Base-by-base conservation (phyloP, 1,140 invertebrate genomes). In the Steinernema feltiae region DNA sequence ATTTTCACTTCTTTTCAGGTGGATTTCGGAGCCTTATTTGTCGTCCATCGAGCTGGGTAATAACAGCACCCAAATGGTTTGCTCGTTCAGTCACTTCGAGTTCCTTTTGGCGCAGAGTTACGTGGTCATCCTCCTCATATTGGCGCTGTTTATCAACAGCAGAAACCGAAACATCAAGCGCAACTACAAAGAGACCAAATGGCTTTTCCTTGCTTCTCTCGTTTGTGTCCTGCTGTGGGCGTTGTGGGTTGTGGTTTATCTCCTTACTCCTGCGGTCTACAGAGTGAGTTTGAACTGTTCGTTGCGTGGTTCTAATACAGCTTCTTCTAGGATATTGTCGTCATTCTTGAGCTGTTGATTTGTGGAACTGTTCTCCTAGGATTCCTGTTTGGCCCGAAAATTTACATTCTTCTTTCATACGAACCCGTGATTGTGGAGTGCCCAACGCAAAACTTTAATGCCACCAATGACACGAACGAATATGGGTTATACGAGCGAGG, bases 161-260 rank as follows among this genome's bases (percentile, higher is more conserved):
- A 48, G 72, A 48, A 85, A 86, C 46, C 69, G 85, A 41, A 82
- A 84, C 41, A 86, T 85, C 77, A 85, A 83, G 48, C 72, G 84
- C 27, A 85, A 85, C 46, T 85, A 85, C 69, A 86, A 85, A 75
- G 83, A 85, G 70, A 83, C 83, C 24, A 86, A 86, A 71, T 85
- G 83, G 83, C 70, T 85, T 24, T 84, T 85, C 53, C 70, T 79
- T 31, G 80, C 85, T 1, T 77, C 79, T 1, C 70, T 86, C 18
- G 31, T 72, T 30, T 83, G 80, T 31, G 46, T 82, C 12, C 48
- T 81, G 12, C 74, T 84, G 72, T 82, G 85, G 35, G 31, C 75
- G 0, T 69, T 73, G 1, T 85, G 83, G 83, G 71, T 77, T 18
- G 74, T 77, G 1, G 30, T 69, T 17, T 81, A 83, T 32, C 70